Evolutionary conservation across 2,113 vertebrate genomes (phyloP).

Genomic region (Cervus canadensis): DNA sequence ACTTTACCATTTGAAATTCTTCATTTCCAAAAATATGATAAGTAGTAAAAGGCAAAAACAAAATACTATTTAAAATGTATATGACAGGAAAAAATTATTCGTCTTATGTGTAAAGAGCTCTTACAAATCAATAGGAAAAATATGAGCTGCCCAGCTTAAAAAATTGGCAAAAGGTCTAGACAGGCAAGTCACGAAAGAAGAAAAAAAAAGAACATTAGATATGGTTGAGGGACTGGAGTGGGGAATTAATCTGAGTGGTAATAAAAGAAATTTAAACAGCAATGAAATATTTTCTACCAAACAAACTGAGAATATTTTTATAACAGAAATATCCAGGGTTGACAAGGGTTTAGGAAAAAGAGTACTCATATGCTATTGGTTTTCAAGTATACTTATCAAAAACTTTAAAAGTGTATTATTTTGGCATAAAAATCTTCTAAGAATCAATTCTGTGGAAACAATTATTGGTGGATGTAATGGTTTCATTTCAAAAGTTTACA

Average conservation of each 20-base stretch:
- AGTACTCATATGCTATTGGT: not conserved
- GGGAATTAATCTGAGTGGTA: not conserved
- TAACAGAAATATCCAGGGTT: not conserved
- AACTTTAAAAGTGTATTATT: not conserved
- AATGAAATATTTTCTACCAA: not conserved
- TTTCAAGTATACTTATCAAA: not conserved
- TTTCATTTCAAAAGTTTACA: not conserved
- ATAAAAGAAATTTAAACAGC: not conserved
- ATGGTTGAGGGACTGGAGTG: not conserved
- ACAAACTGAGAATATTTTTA: not conserved
- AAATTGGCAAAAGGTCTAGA: not conserved
- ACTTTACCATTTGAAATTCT: not conserved
- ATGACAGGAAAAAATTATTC: not conserved
- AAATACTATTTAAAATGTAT: not conserved
- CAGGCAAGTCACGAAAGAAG: not conserved
- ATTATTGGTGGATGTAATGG: not conserved
- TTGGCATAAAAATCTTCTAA: not conserved
- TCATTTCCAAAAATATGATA: slow-evolving; percentile 2
- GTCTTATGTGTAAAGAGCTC: not conserved
- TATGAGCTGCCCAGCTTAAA: not conserved
- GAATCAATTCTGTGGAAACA: not conserved
- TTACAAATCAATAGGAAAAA: not conserved
- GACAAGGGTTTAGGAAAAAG: not conserved
- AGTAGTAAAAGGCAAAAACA: not conserved
- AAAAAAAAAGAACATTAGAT: not conserved